Percentiles rank a stretch among this genome's conserved stretches.
These are phyloP conservation scores for Abscondita cerata DNA, from an alignment of 2,888 invertebrate species.

Conservation along the genomic window DNA sequence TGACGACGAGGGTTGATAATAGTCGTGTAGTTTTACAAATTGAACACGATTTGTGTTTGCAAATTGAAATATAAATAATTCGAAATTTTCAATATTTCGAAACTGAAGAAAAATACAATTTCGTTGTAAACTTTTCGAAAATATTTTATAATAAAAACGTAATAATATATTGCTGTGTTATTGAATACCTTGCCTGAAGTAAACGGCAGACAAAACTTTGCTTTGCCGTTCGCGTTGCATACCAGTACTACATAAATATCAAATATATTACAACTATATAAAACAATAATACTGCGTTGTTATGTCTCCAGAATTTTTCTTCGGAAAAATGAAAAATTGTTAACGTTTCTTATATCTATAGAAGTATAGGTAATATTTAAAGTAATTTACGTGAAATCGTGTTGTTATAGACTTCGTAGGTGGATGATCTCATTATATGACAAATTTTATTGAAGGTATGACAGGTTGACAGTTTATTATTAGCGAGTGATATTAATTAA, in stretches of 20 bases:
- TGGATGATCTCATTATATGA: too few species aligned
- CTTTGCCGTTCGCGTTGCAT: constrained; percentile 2
- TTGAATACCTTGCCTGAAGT: constrained; percentile 2
- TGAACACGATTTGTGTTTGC: neutral
- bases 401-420: too few species aligned
- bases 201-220: constrained; percentile 8
- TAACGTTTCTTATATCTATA: too few species aligned
- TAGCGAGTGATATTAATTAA: too few species aligned
- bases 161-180: constrained; percentile 10
- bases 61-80: constrained; percentile 4
- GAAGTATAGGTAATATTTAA: too few species aligned
- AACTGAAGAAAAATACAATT: too few species aligned
- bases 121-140: neutral
- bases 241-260: constrained; percentile 4
- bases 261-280: neutral
- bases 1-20: constrained; percentile 10
- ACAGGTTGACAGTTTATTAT: too few species aligned
- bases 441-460: too few species aligned
- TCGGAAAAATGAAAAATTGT: too few species aligned
- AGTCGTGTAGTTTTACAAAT: constrained; percentile 2
- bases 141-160: neutral
- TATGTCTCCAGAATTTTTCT: too few species aligned
- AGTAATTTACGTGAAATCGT: too few species aligned
- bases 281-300: too few species aligned
- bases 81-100: neutral